phyloP scores from a whole-genome alignment of 2,113 vertebrate genomes.

The Syrmaticus mikado region DNA sequence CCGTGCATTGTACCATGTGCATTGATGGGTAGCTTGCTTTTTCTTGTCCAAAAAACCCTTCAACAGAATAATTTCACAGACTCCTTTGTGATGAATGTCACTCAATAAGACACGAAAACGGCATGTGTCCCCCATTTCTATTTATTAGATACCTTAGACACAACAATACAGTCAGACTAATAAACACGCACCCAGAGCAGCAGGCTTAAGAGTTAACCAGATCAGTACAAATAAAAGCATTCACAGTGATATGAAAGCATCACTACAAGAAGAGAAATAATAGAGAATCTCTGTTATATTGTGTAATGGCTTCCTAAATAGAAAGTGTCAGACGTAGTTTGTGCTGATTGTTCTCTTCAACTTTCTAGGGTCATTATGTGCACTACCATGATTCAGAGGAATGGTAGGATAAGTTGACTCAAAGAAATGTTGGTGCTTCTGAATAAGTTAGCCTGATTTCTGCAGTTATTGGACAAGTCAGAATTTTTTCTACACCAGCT shows the following conservation, averaged over 20 bases:
- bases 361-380: fast-evolving
- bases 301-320: not conserved
- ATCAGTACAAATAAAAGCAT: not conserved
- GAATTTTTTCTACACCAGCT: not conserved
- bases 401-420: not conserved
- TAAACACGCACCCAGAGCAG: not conserved
- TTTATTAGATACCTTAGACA: not conserved
- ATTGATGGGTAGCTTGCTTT: not conserved
- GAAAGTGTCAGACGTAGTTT: not conserved
- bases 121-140: not conserved
- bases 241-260: not conserved
- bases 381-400: not conserved
- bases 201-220: not conserved
- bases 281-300: not conserved
- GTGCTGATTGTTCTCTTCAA: not conserved
- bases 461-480: not conserved
- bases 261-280: not conserved
- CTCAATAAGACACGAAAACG: fast-evolving
- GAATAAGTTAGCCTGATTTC: not conserved
- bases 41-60: not conserved
- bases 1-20: not conserved
- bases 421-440: not conserved
- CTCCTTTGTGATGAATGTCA: not conserved
- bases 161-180: not conserved
- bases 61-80: slow-evolving; percentile 3